Conservation (phyloP, 2,888 invertebrate species). For the Caenorhabditis japonica region DNA sequence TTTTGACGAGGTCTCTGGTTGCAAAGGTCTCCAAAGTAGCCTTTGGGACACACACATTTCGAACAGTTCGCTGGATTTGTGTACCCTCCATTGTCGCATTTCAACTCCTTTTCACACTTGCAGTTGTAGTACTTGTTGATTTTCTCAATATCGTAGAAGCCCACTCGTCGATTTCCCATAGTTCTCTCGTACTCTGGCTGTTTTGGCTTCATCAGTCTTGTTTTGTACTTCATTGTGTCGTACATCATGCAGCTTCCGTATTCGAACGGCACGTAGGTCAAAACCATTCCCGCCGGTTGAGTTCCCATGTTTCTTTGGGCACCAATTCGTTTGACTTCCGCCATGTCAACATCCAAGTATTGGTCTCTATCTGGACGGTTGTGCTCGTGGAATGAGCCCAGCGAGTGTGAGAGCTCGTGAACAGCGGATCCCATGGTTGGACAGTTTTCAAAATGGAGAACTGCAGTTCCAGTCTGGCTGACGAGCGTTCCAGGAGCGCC, state of each 20-base stretch:
- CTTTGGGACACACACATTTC: constrained; percentile 12
- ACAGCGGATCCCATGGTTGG: constrained; percentile 22
- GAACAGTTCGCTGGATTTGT: constrained; percentile 8
- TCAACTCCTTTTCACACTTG: constrained; percentile 13
- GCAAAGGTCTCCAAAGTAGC: constrained; percentile 21
- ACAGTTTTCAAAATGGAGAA: background rate
- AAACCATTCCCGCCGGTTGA: background rate
- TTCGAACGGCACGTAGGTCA: constrained; percentile 45
- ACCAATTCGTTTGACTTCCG: background rate
- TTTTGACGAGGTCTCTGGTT: background rate
- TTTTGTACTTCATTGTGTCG: constrained; percentile 17
- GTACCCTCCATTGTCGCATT: constrained; percentile 19
- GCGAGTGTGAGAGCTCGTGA: constrained; percentile 55
- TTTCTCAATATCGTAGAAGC: constrained; percentile 45
- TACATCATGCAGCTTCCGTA: constrained; percentile 56
- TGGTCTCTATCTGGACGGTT: constrained; percentile 52
- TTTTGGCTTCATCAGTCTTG: constrained; percentile 16
- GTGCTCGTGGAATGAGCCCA: constrained; percentile 58
- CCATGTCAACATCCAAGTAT: constrained; percentile 24
- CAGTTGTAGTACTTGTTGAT: constrained; percentile 48
- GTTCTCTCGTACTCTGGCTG: constrained; percentile 34
- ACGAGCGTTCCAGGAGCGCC: constrained; percentile 12
- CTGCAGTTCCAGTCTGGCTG: background rate
- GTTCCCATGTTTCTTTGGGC: background rate
- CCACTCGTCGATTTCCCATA: constrained; percentile 46